A percentile compares a stretch with the other conserved stretches of the same genome.
phyloP scores from a whole-genome alignment of 2,797 vertebrate species.

The Sternarchorhynchus goeldii region DNA sequence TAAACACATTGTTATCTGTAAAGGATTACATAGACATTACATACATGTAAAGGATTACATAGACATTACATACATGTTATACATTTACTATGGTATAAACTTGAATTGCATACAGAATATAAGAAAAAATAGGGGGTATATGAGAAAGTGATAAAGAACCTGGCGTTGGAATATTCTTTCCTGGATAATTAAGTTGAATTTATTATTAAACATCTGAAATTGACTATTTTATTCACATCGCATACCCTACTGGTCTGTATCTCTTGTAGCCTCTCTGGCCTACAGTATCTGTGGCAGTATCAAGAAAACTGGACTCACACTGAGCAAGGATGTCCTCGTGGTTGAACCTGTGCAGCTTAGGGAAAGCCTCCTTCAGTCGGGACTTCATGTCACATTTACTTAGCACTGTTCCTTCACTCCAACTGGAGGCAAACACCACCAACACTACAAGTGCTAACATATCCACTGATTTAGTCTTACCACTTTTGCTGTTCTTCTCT shows the following conservation, averaged over 20 bases:
- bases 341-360: fast-evolving
- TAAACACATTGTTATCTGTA: neutral
- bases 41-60: too few species aligned
- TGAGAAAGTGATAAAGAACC: too few species aligned
- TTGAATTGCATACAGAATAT: too few species aligned
- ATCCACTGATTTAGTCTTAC: constrained; percentile 21
- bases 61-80: too few species aligned
- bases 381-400: constrained; percentile 60
- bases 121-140: too few species aligned
- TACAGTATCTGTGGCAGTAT: too few species aligned
- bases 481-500: neutral
- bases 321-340: constrained; percentile 25
- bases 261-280: too few species aligned
- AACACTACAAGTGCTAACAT: constrained; percentile 53
- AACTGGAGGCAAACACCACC: constrained; percentile 43
- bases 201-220: neutral
- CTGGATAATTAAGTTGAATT: too few species aligned
- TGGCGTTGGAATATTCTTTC: too few species aligned
- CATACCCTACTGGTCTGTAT: neutral
- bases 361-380: neutral
- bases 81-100: too few species aligned
- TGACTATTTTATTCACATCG: neutral
- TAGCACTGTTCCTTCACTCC: constrained; percentile 47
- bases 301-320: constrained; percentile 47
- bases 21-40: too few species aligned